Conservation (phyloP, 2,888 invertebrate genomes). For the Lepidocyrtinus sp. region DNA sequence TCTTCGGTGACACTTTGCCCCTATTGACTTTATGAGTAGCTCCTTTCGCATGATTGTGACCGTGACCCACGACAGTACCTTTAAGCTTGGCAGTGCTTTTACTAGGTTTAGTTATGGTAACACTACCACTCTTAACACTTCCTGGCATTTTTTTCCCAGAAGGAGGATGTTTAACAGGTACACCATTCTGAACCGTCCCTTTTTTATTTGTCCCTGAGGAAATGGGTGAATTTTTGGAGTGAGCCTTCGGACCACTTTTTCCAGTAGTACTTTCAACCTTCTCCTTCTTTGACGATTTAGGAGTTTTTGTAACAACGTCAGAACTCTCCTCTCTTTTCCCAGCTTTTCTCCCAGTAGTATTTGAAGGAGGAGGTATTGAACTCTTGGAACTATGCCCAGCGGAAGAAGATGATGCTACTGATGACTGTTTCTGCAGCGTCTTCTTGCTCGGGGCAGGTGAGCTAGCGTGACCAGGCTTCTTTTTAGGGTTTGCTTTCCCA, state of each 20-base stretch:
- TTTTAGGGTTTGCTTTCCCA: slow-evolving; percentile 7
- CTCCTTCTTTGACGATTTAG: slow-evolving; percentile 24
- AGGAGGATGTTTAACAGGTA: slow-evolving; percentile 16
- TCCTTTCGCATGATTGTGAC: too few relatives aligned
- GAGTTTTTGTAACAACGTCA: neutral
- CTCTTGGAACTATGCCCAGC: neutral
- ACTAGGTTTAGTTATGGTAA: slow-evolving; percentile 14
- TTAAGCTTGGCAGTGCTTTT: slow-evolving; percentile 26
- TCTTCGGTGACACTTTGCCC: slow-evolving; percentile 43
- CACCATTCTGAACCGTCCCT: slow-evolving; percentile 21
- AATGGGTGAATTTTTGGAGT: slow-evolving; percentile 1
- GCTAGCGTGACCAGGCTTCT: neutral
- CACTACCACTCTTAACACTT: slow-evolving; percentile 14
- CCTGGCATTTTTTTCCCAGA: slow-evolving; percentile 33
- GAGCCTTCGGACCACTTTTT: slow-evolving; percentile 17
- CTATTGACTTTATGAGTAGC: slow-evolving; percentile 45
- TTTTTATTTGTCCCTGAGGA: slow-evolving; percentile 32
- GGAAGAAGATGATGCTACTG: too few relatives aligned
- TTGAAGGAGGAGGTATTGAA: too few relatives aligned
- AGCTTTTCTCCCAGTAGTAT: neutral
- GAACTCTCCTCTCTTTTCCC: neutral
- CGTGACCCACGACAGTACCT: slow-evolving; percentile 8
- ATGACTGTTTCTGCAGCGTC: too few relatives aligned
- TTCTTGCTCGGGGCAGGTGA: neutral
- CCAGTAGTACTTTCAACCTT: slow-evolving; percentile 12